These are phyloP conservation scores for Protomyctophum bolini DNA, from an alignment of 2,113 vertebrate genomes.

Conservation along the genomic window DNA sequence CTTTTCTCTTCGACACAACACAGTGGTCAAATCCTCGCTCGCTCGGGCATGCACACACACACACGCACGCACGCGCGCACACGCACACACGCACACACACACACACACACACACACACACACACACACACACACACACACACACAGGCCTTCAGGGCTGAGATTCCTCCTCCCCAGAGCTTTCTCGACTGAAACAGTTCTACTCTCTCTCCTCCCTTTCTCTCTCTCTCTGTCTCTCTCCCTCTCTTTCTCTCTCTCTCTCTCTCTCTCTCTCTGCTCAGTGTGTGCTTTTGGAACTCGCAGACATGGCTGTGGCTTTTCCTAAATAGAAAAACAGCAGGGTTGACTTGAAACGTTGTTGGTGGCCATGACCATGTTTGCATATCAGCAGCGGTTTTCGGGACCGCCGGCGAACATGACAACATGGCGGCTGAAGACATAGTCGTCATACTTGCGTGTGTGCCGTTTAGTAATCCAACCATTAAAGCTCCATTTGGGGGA, in stretches of 20 bases:
- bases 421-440: neutral
- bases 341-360: constrained; percentile 47
- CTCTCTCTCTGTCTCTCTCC: neutral
- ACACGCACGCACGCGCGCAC: neutral
- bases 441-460: neutral
- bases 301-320: constrained; percentile 67
- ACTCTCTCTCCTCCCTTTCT: neutral
- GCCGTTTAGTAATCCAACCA: too few species aligned
- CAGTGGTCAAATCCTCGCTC: constrained; percentile 7
- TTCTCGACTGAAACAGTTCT: constrained; percentile 1
- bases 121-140: neutral
- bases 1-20: constrained; percentile 34
- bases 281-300: constrained; percentile 32
- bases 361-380: constrained; percentile 47
- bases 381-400: constrained; percentile 17
- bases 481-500: too few species aligned
- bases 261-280: constrained; percentile 10
- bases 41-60: too few species aligned
- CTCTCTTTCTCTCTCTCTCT: constrained; percentile 8
- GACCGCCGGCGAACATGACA: neutral
- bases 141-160: constrained; percentile 43
- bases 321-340: constrained; percentile 66
- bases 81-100: too few species aligned
- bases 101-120: constrained; percentile 16
- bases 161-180: constrained; percentile 44